phyloP scores from a whole-genome alignment of 2,113 vertebrate species.

The Chelonoidis abingdonii region DNA sequence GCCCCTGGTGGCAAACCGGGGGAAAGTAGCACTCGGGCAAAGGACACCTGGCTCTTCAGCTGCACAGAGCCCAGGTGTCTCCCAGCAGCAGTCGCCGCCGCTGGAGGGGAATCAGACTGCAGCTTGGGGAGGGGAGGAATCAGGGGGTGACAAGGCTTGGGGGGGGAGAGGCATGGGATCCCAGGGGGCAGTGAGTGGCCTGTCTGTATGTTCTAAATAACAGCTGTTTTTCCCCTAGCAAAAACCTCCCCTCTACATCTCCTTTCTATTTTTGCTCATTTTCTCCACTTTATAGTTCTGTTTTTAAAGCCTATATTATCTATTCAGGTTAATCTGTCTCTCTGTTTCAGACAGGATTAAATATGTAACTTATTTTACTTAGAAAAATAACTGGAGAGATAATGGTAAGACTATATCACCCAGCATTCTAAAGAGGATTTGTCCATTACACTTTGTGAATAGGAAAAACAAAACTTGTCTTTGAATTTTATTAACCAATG shows the following conservation, averaged over 20 bases:
- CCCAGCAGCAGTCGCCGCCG: no score
- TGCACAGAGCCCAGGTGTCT: no score
- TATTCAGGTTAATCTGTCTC: not conserved
- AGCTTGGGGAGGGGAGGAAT: no score
- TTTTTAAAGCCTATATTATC: not conserved
- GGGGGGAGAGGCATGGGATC: no score
- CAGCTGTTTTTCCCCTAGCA: not conserved
- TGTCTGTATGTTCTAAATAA: not conserved
- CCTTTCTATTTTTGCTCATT: not conserved
- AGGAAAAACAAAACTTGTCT: not conserved
- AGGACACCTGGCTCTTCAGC: no score
- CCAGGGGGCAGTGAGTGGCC: not conserved
- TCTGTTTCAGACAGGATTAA: not conserved
- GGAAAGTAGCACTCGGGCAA: no score
- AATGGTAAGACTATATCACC: not conserved
- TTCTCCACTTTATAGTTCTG: not conserved
- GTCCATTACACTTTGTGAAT: not conserved
- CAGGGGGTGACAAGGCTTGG: no score
- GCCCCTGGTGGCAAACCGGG: no score
- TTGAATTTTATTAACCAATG: constrained; percentile 32
- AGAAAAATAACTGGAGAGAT: not conserved
- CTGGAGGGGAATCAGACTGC: no score
- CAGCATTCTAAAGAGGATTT: not conserved
- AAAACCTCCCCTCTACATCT: not conserved
- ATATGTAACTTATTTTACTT: not conserved